Conservation (phyloP, 2,797 vertebrate genomes). For the Brachyalestes nurse region DNA sequence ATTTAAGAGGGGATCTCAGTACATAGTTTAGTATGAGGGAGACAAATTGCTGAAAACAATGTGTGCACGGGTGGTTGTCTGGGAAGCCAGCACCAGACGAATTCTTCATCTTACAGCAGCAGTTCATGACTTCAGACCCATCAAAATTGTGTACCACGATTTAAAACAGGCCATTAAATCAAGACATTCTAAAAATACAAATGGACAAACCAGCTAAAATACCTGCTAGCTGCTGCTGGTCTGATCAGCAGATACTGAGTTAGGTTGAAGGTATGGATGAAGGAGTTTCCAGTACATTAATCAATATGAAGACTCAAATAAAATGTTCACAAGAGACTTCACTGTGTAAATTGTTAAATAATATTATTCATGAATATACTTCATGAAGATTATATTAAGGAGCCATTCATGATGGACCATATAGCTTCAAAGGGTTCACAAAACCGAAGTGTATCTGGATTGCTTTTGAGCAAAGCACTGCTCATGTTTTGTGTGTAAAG, state of each 20-base stretch:
- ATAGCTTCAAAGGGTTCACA: neutral
- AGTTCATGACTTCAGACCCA: too few relatives aligned
- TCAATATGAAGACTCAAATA: neutral
- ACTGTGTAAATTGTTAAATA: neutral
- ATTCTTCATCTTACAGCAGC: too few relatives aligned
- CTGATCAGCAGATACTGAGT: neutral
- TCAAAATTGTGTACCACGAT: too few relatives aligned
- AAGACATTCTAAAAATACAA: neutral
- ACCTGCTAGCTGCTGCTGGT: neutral
- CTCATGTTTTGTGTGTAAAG: neutral
- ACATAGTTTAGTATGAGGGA: neutral
- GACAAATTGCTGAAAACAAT: neutral
- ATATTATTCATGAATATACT: neutral
- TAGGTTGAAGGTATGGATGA: neutral
- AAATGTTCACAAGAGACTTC: too few relatives aligned
- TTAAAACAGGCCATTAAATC: neutral
- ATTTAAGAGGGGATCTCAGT: neutral
- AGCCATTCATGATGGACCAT: neutral
- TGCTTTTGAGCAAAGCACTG: neutral
- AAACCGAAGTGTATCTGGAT: neutral
- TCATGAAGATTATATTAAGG: neutral
- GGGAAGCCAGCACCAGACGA: too few relatives aligned
- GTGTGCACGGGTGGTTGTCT: too few relatives aligned
- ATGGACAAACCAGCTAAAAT: neutral
- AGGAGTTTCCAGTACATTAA: neutral